phyloP scores from a whole-genome alignment of 1,140 invertebrate species.

The Drosophila quadrilineata region DNA sequence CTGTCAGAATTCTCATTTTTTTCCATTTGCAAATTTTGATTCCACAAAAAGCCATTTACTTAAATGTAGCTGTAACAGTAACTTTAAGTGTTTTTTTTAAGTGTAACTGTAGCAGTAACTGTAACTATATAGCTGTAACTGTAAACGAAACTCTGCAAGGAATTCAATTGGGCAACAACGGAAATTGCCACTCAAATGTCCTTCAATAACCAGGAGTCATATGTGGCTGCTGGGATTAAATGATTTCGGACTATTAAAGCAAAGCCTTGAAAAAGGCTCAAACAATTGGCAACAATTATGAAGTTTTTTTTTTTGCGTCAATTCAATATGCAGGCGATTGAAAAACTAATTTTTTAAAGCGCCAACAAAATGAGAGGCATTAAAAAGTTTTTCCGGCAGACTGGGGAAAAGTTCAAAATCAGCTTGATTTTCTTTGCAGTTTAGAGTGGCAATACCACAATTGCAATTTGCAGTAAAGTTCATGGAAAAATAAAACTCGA shows the following conservation, averaged over 20 bases:
- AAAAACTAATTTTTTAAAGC: constrained; percentile 34
- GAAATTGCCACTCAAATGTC: constrained; percentile 26
- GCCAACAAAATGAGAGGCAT: constrained; percentile 1
- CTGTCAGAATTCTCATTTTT: constrained; percentile 11
- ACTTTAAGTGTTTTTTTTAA: not conserved
- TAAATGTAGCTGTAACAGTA: constrained; percentile 11
- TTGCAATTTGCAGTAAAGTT: constrained; percentile 18
- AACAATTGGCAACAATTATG: constrained; percentile 33
- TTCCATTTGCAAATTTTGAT: constrained; percentile 8
- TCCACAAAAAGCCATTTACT: constrained; percentile 22
- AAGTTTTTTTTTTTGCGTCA: constrained; percentile 3
- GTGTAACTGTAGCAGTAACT: constrained; percentile 3
- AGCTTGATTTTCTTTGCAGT: too few relatives aligned
- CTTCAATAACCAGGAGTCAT: constrained; percentile 1
- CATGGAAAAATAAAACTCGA: not conserved
- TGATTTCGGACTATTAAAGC: not conserved
- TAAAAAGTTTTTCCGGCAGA: constrained; percentile 34
- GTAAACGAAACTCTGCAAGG: constrained; percentile 7
- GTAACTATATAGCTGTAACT: constrained; percentile 3
- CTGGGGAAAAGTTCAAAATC: constrained; percentile 17
- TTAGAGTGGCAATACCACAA: constrained; percentile 4
- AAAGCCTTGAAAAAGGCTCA: not conserved
- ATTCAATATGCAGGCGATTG: not conserved
- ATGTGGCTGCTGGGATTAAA: constrained; percentile 1
- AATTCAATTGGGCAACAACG: constrained; percentile 30